Conservation (phyloP, 2,113 vertebrate genomes). For the Charadrius vociferus region DNA sequence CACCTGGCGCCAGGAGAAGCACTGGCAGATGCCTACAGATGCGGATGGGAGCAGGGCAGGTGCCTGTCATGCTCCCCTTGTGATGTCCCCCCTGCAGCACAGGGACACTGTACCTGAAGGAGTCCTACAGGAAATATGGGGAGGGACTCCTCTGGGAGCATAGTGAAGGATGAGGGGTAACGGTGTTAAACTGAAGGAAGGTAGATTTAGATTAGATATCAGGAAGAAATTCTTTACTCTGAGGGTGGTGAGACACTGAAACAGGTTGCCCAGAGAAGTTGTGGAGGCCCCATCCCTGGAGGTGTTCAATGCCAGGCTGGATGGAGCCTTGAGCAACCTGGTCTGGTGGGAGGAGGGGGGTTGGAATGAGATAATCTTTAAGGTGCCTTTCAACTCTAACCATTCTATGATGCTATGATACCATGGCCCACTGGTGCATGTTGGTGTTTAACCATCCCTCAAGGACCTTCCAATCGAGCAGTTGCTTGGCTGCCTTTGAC, state of each 20-base stretch:
- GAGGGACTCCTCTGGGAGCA: neutral
- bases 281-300: neutral
- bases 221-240: neutral
- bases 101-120: neutral
- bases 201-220: neutral
- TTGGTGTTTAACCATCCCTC: neutral
- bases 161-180: accelerated
- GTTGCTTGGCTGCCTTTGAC: neutral
- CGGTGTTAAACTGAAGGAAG: neutral
- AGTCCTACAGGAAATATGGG: neutral
- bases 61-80: accelerated
- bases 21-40: neutral
- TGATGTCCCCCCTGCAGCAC: neutral
- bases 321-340: neutral
- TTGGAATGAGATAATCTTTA: neutral
- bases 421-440: neutral
- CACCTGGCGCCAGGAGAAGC: neutral
- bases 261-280: neutral
- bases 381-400: neutral
- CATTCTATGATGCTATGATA: neutral
- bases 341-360: accelerated
- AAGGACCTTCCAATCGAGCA: neutral
- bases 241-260: neutral
- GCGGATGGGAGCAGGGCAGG: neutral
- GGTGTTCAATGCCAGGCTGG: neutral